phyloP scores from a whole-genome alignment of 2,888 invertebrate genomes.

The Synergus umbraculus region DNA sequence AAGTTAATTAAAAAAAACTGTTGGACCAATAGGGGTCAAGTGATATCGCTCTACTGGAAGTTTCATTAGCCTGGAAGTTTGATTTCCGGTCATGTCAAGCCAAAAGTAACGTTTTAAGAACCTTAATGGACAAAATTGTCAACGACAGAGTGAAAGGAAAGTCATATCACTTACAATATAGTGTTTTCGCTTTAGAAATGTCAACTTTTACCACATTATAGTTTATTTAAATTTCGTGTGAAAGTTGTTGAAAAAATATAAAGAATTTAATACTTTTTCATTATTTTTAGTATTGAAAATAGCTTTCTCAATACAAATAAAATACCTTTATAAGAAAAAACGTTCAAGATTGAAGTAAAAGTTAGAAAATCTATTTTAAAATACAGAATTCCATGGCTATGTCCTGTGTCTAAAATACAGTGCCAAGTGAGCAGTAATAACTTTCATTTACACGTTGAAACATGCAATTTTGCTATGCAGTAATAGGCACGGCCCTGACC shows the following conservation, averaged over 20 bases:
- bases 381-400: too few relatives aligned
- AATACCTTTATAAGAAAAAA: too few relatives aligned
- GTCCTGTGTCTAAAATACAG: neutral
- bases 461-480: constrained; percentile 3
- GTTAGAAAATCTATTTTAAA: too few relatives aligned
- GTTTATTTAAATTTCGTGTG: neutral
- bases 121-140: neutral
- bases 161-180: neutral
- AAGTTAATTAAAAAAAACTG: too few relatives aligned
- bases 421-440: neutral
- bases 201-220: neutral
- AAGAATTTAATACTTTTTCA: too few relatives aligned
- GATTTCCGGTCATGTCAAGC: neutral
- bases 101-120: neutral
- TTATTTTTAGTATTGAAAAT: too few relatives aligned
- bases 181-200: constrained; percentile 7
- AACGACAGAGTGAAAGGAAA: neutral
- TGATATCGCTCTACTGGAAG: neutral
- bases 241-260: neutral
- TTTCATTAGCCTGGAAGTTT: constrained; percentile 6
- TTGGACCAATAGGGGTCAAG: neutral
- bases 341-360: too few relatives aligned
- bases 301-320: too few relatives aligned
- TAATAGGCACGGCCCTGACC: constrained; percentile 5
- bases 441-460: neutral